Evolutionary conservation across 1,140 invertebrate species (phyloP).

Genomic region (Danaus plexippus): DNA sequence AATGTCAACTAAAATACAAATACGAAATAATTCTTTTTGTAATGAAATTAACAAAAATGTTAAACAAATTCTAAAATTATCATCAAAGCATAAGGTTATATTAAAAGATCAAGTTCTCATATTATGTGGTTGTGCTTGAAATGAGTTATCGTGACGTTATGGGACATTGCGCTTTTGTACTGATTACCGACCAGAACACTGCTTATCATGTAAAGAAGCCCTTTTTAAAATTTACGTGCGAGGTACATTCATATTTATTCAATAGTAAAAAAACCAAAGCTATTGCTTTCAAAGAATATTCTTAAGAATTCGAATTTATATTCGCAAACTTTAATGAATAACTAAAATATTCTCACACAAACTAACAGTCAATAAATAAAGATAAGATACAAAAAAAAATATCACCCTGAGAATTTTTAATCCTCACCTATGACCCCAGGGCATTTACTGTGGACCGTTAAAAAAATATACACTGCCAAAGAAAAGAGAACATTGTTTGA

Average conservation of each 20-base stretch:
- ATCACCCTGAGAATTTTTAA: constrained; percentile 49
- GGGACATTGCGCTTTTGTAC: constrained; percentile 45
- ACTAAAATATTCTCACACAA: too few species aligned
- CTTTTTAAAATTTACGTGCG: too few species aligned
- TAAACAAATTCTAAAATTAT: too few species aligned
- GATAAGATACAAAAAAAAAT: constrained; percentile 10
- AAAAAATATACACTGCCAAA: constrained; percentile 59
- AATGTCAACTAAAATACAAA: too few species aligned
- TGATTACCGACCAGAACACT: constrained; percentile 3
- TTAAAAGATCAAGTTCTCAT: too few species aligned
- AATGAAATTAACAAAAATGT: too few species aligned
- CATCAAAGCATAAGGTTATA: too few species aligned
- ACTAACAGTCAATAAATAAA: constrained; percentile 3
- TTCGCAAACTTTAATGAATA: too few species aligned
- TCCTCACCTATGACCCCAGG: constrained; percentile 63
- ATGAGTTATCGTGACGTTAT: constrained; percentile 50
- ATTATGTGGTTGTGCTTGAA: constrained; percentile 10
- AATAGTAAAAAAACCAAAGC: constrained; percentile 26
- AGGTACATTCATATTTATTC: too few species aligned
- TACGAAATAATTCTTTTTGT: too few species aligned
- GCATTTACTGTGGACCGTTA: constrained; percentile 47
- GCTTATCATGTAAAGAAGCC: too few species aligned
- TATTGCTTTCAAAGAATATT: constrained; percentile 39
- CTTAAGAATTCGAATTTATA: constrained; percentile 28
- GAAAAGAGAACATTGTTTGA: constrained; percentile 55